phyloP scores from a whole-genome alignment of 2,888 invertebrate species.

The Gortyna flavago region DNA sequence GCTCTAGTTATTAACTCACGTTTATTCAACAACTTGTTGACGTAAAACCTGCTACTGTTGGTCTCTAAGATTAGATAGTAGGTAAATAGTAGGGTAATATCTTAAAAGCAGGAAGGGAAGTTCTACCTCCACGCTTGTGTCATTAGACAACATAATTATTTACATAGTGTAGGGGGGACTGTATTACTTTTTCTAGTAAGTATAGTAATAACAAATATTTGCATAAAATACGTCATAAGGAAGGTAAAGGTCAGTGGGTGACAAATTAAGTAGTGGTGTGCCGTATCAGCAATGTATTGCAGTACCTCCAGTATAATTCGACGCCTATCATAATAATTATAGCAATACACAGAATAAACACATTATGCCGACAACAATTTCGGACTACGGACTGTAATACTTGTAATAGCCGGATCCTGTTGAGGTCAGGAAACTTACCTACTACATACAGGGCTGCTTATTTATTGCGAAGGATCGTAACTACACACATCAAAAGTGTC shows the following conservation, averaged over 20 bases:
- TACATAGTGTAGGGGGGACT: neutral
- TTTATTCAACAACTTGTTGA: conserved; percentile 42
- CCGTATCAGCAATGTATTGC: neutral
- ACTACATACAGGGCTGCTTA: neutral
- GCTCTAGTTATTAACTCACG: conserved; percentile 42
- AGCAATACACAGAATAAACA: conserved; percentile 27
- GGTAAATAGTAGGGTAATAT: neutral
- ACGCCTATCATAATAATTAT: conserved; percentile 29
- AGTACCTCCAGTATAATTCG: neutral
- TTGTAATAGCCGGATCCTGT: neutral
- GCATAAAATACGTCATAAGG: neutral
- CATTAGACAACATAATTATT: neutral
- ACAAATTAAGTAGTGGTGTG: conserved; percentile 19
- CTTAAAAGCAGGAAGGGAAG: neutral
- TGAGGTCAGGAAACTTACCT: neutral
- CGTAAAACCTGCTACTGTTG: conserved; percentile 29
- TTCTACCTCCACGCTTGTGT: neutral
- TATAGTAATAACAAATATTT: conserved; percentile 10
- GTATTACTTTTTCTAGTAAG: conserved; percentile 3
- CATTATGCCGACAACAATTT: neutral
- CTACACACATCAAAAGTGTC: no score
- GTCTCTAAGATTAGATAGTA: conserved; percentile 9
- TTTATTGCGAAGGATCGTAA: neutral
- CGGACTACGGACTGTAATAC: neutral
- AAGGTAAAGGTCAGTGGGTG: conserved; percentile 4